Evolutionary conservation across 2,113 vertebrate species (phyloP).

Genomic region (Gavialis gangeticus): DNA sequence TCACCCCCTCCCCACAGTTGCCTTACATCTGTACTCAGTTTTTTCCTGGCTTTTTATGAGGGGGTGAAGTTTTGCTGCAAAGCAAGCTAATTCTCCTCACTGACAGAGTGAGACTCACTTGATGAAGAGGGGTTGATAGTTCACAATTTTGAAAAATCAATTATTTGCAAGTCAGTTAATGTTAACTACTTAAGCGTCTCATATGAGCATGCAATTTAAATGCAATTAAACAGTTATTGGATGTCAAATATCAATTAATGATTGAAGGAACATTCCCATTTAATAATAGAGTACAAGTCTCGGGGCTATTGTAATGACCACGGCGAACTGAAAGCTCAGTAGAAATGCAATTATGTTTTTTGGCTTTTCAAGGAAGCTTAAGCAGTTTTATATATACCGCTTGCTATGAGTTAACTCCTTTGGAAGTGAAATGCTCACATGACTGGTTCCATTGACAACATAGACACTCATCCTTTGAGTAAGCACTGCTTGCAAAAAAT

Average conservation of each 20-base stretch:
- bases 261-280: background rate
- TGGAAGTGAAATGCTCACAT: background rate
- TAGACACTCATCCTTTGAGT: background rate
- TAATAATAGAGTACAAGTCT: background rate
- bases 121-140: background rate
- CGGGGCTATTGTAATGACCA: background rate
- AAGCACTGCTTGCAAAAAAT: background rate
- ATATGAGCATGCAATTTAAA: background rate
- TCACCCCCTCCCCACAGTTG: background rate
- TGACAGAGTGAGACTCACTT: background rate
- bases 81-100: background rate
- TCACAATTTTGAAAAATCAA: background rate
- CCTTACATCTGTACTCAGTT: background rate
- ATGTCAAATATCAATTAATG: conserved; percentile 20
- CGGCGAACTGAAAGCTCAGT: background rate
- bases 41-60: background rate
- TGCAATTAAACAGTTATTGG: background rate
- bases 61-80: background rate
- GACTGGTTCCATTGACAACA: background rate
- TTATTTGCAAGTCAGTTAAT: conserved; percentile 1
- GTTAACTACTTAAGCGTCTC: background rate
- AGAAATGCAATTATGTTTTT: background rate
- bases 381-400: background rate
- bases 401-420: background rate
- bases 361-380: background rate